A percentile compares a stretch with the other conserved stretches of the same genome.
Evolutionary conservation across 2,797 vertebrate genomes (phyloP).

Genomic region (Carapus acus): DNA sequence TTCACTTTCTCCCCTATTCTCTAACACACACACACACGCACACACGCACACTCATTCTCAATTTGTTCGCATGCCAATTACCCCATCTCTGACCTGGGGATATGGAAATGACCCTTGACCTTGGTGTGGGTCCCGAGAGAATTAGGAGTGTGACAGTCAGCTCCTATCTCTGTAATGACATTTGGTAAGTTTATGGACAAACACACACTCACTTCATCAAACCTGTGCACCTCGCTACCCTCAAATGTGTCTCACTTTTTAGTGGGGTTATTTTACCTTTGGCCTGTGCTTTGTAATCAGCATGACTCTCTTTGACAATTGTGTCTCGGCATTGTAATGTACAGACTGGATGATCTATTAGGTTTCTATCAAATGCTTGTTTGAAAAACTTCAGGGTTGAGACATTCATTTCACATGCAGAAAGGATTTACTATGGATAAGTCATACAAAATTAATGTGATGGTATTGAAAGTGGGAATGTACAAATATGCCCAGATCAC

Average conservation of each 20-base stretch:
- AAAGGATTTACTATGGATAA: no score
- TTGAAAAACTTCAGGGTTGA: no score
- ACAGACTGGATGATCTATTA: no score
- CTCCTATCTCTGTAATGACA: constrained; percentile 30
- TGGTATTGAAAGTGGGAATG: no score
- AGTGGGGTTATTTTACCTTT: not conserved
- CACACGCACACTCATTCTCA: constrained; percentile 21
- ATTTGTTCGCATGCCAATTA: constrained; percentile 37
- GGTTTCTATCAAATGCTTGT: no score
- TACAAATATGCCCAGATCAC: not conserved
- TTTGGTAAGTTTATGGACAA: constrained; percentile 9
- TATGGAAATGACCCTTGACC: constrained; percentile 48
- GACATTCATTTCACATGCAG: no score
- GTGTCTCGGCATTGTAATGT: no score
- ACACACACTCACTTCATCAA: constrained; percentile 7
- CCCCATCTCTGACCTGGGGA: constrained; percentile 39
- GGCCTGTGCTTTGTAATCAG: no score
- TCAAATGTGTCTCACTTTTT: constrained; percentile 6
- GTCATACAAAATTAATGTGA: no score
- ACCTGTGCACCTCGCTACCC: constrained; percentile 8
- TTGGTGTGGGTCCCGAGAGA: constrained; percentile 28
- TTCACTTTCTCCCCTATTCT: constrained; percentile 21
- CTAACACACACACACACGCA: constrained; percentile 17
- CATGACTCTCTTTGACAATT: no score
- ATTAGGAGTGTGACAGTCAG: constrained; percentile 32